Base-by-base conservation (phyloP, 2,113 vertebrate genomes). In the Protobothrops flavoviridis region DNA sequence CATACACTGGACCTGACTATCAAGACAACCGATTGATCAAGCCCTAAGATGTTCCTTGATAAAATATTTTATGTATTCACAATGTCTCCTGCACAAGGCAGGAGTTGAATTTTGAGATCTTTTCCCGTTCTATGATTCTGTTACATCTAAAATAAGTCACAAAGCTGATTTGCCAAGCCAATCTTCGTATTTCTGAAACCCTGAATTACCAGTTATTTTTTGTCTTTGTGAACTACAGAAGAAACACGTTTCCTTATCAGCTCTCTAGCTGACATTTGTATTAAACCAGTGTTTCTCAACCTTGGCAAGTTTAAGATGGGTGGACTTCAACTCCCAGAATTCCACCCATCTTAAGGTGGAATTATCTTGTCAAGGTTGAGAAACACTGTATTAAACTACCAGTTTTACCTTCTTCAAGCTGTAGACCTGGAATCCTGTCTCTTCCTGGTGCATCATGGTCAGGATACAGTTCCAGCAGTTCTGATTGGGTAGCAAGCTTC, bases 401-500 rank as follows among this genome's bases (percentile, higher is more conserved):
- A 39, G 39, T 90, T 92, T 93, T 96, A 99, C 99, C 98, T 64
- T 99, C 99, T 50, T 97, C 97, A 94, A 98, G 97, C 57, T 98
- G 96, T 13, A 98, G 97, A 29, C 97, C 96, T 20, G 98, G 94
- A 93, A 98, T 97, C 85, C 94, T 56, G 64, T 98, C 96, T 91
- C 94, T 96, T 92, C 94, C 0, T 0, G 95, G 52, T 5, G 26
- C 48, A 17, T 98, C 98, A 92, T 98, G 97, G 91, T 96, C 97
- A 0, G 93, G 53, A 0, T 94, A 95, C 91, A 97, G 81, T 50
- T 98, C 98, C 2, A 98, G 57, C 26, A 98, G 97, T 87, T 99
- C 99, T 0, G 96, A 96, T 1, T 98, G 98, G 53, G 98, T 97
- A 23, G 98, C 95, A 89, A 99, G 97, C 96, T 98, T 98, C 48